Conservation (phyloP, 1,140 invertebrate species). For the Drosophila chauvacae region DNA sequence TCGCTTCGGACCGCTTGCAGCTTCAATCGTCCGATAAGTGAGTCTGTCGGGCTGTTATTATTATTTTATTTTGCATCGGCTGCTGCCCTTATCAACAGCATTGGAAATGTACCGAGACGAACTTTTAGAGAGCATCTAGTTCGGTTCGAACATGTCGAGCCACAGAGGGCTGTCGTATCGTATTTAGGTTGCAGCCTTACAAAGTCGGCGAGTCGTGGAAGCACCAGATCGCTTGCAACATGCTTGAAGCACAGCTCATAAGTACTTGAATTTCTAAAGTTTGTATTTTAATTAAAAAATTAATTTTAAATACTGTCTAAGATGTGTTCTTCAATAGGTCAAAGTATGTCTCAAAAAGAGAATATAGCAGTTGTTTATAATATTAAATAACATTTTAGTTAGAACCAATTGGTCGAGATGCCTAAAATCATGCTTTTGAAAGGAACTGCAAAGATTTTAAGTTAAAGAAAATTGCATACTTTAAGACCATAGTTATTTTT, state of each 20-base stretch:
- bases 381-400: not conserved
- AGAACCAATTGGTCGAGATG: not conserved
- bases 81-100: constrained; percentile 45
- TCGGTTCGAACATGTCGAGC: constrained; percentile 14
- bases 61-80: constrained; percentile 58
- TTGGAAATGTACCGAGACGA: constrained; percentile 59
- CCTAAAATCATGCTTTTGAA: not conserved
- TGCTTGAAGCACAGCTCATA: not conserved
- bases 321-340: not conserved
- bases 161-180: not conserved
- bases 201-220: not conserved
- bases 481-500: not conserved
- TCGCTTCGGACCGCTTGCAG: constrained; percentile 13
- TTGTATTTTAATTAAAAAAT: not conserved
- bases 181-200: not conserved
- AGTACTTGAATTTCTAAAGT: no score
- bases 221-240: constrained; percentile 22
- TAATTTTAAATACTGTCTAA: not conserved
- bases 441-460: not conserved
- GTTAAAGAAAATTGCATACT: not conserved
- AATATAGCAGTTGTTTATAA: no score
- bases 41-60: constrained; percentile 39
- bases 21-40: constrained; percentile 54
- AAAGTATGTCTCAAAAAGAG: no score
- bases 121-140: constrained; percentile 29